phyloP scores from a whole-genome alignment of 1,140 invertebrate genomes.

The Eumaeus atala region DNA sequence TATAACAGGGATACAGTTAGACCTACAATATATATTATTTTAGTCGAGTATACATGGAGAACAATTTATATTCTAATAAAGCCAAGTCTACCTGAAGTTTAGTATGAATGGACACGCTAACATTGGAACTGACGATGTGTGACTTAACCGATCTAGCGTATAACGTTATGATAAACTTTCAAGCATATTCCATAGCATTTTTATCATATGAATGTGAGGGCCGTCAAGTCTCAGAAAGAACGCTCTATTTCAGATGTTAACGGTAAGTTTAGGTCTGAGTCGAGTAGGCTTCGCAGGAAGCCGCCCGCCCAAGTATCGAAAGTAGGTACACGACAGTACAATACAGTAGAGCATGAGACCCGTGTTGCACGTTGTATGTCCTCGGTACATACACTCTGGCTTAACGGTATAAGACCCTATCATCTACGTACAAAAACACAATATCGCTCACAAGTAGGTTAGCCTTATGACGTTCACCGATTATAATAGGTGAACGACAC shows the following conservation, averaged over 20 bases:
- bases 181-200: too few species aligned
- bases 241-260: slow-evolving; percentile 73
- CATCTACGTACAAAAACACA: slow-evolving; percentile 22
- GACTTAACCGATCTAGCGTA: slow-evolving; percentile 18
- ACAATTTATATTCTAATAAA: slow-evolving; percentile 30
- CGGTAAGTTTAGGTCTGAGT: slow-evolving; percentile 67
- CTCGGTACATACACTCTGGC: slow-evolving; percentile 43
- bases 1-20: slow-evolving; percentile 38
- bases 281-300: slow-evolving; percentile 37
- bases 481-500: slow-evolving; percentile 32
- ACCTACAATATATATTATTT: slow-evolving; percentile 32
- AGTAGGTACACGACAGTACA: slow-evolving; percentile 19
- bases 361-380: slow-evolving; percentile 52
- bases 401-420: slow-evolving; percentile 27
- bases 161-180: slow-evolving; percentile 41
- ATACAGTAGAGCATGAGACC: slow-evolving; percentile 18
- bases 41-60: slow-evolving; percentile 25
- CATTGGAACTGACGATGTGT: slow-evolving; percentile 30
- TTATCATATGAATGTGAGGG: slow-evolving; percentile 61
- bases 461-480: slow-evolving; percentile 24
- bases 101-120: slow-evolving; percentile 50
- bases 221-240: slow-evolving; percentile 55
- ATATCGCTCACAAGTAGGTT: slow-evolving; percentile 24
- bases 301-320: slow-evolving; percentile 18
- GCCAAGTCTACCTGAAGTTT: slow-evolving; percentile 48